Conservation (phyloP, 1,140 invertebrate genomes). For the Cherax quadricarinatus region DNA sequence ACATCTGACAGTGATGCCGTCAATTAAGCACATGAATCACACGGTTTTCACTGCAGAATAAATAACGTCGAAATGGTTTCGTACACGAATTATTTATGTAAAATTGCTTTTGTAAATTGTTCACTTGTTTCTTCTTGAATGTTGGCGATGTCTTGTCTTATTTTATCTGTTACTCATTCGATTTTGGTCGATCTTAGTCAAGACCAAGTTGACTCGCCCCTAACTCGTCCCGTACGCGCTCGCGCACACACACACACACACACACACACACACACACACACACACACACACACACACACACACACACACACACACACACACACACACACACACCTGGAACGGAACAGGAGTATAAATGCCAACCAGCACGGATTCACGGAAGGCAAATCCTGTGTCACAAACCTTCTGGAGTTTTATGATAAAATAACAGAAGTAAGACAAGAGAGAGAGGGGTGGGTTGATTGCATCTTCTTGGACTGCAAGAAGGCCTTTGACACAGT, state of each 20-base stretch:
- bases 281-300: constrained; percentile 10
- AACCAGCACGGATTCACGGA: too few relatives aligned
- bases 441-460: too few relatives aligned
- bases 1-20: too few relatives aligned
- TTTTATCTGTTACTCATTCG: background rate
- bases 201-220: background rate
- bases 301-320: background rate
- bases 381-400: too few relatives aligned
- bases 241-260: constrained; percentile 9
- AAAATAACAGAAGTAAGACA: too few relatives aligned
- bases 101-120: background rate
- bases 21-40: too few relatives aligned
- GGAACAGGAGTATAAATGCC: too few relatives aligned
- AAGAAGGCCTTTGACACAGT: too few relatives aligned
- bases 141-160: background rate
- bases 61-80: background rate
- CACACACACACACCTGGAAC: too few relatives aligned
- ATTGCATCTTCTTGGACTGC: too few relatives aligned
- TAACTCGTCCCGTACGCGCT: background rate
- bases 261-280: constrained; percentile 10
- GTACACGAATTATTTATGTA: background rate
- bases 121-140: background rate
- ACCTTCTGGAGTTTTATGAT: too few relatives aligned
- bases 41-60: background rate
- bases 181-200: background rate